Base-by-base conservation (phyloP, 2,113 vertebrate genomes). In the Pardalotus punctatus region DNA sequence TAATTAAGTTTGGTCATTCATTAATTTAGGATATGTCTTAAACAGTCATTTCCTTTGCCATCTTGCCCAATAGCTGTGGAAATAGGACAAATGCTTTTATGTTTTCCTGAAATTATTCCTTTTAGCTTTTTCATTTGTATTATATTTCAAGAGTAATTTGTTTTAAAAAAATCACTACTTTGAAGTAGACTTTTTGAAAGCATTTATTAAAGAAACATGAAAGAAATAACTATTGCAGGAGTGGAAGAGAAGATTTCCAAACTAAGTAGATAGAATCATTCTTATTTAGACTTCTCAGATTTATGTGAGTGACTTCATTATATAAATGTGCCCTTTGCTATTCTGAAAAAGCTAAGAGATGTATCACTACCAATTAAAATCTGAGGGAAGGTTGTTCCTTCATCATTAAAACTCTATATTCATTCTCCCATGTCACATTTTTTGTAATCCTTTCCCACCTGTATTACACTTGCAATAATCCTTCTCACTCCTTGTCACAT, bases 401-500 rank as follows among this genome's bases (percentile, higher is more conserved):
- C 24, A 58, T 56, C n/a, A 36, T 77, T 70, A 47, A 81, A 74
- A 62, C 43, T 80, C 78, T 14, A 42, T 94, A 62, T 60, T 50
- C 28, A 60, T 88, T 90, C 69, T 93, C 40, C 78, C 31, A 18
- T 50, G 83, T 71, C 79, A 79, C 67, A 91, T 86, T 97, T 90
- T 91, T 95, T 70, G 76, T 96, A 97, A 97, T 88, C 92, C 93
- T 95, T 96, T 97, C 90, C 84, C 92, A 89, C 82, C 67, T 93
- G 53, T 94, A 90, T 94, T 95, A 73, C 61, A 76, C 66, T 95
- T 79, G 43, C 36, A 96, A 38, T 95, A 94, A 92, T 96, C 96
- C 96, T 83, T 71, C 86, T 97, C 90, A 94, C 81, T 97, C 33
- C 73, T 91, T 78, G 93, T 98, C 93, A 96, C 94, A 95, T 94